Percentiles rank a stretch among this genome's conserved stretches.
phyloP scores from a whole-genome alignment of 2,797 vertebrate species.

The Poecilia velifera region DNA sequence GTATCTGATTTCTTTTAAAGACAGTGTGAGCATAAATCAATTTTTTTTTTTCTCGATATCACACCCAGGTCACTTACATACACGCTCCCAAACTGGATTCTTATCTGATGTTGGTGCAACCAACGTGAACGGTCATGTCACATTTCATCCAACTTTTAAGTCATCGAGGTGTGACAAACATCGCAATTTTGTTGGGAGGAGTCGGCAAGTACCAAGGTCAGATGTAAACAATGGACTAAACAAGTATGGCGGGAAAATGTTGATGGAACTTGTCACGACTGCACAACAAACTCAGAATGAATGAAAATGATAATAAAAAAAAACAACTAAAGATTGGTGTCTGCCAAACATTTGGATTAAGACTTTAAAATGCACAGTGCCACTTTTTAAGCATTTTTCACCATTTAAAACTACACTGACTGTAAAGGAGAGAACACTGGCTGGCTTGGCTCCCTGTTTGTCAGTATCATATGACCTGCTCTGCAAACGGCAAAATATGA shows the following conservation, averaged over 20 bases:
- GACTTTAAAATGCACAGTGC: neutral
- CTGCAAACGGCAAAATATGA: neutral
- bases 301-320: neutral
- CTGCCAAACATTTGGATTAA: neutral
- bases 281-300: neutral
- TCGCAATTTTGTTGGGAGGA: neutral
- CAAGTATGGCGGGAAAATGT: neutral
- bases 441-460: neutral
- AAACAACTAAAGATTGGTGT: neutral
- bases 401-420: neutral
- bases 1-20: neutral
- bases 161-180: neutral
- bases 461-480: neutral
- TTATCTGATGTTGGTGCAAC: conserved; percentile 1
- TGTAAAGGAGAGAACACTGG: neutral
- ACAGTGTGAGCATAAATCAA: neutral
- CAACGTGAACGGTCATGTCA: neutral
- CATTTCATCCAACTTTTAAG: neutral
- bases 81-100: neutral
- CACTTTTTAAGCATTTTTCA: neutral
- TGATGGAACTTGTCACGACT: neutral
- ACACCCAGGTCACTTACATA: neutral
- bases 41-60: neutral
- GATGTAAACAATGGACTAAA: neutral
- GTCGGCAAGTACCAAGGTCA: neutral